Percentiles rank a stretch among this genome's conserved stretches.
These are phyloP conservation scores for Phymorhynchus buccinoides DNA, from an alignment of 1,140 invertebrate genomes.

Conservation along the genomic window DNA sequence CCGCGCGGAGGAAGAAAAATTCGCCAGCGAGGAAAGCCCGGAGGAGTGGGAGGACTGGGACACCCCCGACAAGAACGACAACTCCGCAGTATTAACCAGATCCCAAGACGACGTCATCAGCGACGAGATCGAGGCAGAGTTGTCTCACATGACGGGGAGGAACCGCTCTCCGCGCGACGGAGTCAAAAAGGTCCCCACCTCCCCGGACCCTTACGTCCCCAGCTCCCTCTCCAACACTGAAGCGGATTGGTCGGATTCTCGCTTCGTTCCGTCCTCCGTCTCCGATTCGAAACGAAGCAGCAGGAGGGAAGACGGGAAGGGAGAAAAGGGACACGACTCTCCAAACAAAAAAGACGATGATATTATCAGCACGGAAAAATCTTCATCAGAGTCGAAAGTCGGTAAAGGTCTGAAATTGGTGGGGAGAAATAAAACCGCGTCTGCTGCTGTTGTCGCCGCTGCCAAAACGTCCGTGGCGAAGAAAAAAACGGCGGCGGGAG, in stretches of 20 bases:
- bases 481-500: neutral
- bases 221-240: constrained; percentile 36
- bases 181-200: constrained; percentile 38
- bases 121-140: constrained; percentile 49
- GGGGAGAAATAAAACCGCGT: neutral
- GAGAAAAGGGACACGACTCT: neutral
- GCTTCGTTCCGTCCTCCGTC: neutral
- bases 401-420: constrained; percentile 24
- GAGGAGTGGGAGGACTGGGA: constrained; percentile 48
- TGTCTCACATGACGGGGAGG: constrained; percentile 13
- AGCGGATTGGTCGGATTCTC: constrained; percentile 36
- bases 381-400: neutral
- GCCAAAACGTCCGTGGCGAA: neutral
- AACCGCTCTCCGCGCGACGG: neutral
- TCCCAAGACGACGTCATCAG: constrained; percentile 25
- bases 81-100: neutral
- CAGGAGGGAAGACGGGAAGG: neutral
- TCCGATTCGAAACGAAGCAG: too few relatives aligned
- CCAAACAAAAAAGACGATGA: neutral
- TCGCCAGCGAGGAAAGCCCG: neutral
- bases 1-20: neutral
- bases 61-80: constrained; percentile 12
- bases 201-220: constrained; percentile 38
- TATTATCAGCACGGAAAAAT: neutral
- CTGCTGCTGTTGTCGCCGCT: neutral